Evolutionary conservation across 2,113 vertebrate species (phyloP), one percentile per base, ranked within the genome.

Genomic region (Terrapene triunguis): DNA sequence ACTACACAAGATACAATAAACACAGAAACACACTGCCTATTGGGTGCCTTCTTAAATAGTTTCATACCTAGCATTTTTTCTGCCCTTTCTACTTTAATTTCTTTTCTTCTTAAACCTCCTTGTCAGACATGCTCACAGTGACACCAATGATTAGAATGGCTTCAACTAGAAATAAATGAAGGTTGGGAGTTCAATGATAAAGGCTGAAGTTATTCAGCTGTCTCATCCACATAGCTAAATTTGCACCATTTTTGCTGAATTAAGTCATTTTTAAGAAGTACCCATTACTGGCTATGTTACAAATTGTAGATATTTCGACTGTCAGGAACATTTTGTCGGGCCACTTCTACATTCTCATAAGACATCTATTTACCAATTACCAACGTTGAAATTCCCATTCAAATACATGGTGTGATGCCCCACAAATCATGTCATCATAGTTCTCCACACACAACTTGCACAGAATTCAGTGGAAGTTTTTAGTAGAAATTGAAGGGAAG

Each of bases 1-100:
- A 48, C 90, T 96, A 85, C 1, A 16, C 83, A 80, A 97, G 91
- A 76, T 44, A 92, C 90, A 90, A 96, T 97, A 97, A 96, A 93
- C 85, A 82, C 42, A 93, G 72, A 93, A 96, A 95, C 83, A 86
- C 59, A 87, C 85, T 95, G 94, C 84, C 87, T 95, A 87, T 84
- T 92, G 87, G 82, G 87, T 54, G 87, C 84, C 87, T 94, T 87
- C 59, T 82, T 91, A 94, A 14, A 85, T 87, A 94, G 69, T 55
- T 69, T 95, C 88, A 59, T 0, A 44, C 87, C 92, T 90, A 95
- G 80, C 78, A 87, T 92, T 93, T 84, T 65, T 94, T 80, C 85
- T 79, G 78, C 42, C 85, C 44, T 57, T 95, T 96, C 93, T 89
- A 38, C 57, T 57, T 51, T 42, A 93, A 93, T 88, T 89, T 92